Evolutionary conservation across 2,888 invertebrate genomes (phyloP).

Genomic region (Spodoptera exigua): DNA sequence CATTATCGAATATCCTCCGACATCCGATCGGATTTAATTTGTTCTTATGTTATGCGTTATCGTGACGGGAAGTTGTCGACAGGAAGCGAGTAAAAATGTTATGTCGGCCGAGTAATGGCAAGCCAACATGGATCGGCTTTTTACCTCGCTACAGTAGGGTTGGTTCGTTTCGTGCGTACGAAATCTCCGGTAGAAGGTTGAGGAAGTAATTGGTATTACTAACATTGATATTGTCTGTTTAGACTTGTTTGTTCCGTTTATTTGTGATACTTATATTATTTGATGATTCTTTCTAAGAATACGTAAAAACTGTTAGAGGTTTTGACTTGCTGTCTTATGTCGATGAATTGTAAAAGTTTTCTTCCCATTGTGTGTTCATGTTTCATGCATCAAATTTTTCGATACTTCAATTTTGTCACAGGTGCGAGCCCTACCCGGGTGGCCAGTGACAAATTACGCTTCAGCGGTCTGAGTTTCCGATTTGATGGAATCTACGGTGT

Average conservation of each 20-base stretch:
- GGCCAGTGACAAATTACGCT: constrained; percentile 63
- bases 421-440: constrained; percentile 47
- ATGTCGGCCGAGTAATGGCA: constrained; percentile 68
- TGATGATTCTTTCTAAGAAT: too few species aligned
- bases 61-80: constrained; percentile 74
- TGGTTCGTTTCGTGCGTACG: constrained; percentile 24
- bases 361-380: too few species aligned
- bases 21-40: constrained; percentile 74
- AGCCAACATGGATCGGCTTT: constrained; percentile 58
- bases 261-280: too few species aligned
- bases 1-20: constrained; percentile 72
- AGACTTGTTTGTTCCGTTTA: too few species aligned
- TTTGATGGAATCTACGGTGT: constrained; percentile 60
- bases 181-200: not conserved
- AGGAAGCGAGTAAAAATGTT: constrained; percentile 75
- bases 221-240: too few species aligned
- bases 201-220: too few species aligned
- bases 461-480: constrained; percentile 64
- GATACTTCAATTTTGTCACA: constrained; percentile 2
- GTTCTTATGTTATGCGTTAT: constrained; percentile 73
- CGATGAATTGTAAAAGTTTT: too few species aligned
- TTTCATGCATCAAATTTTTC: too few species aligned
- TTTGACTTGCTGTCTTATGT: too few species aligned
- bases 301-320: too few species aligned
- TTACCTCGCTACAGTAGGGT: constrained; percentile 54